Evolutionary conservation across 1,140 invertebrate species (phyloP), one percentile per base, ranked within the genome.

Genomic region (Elysia chlorotica): DNA sequence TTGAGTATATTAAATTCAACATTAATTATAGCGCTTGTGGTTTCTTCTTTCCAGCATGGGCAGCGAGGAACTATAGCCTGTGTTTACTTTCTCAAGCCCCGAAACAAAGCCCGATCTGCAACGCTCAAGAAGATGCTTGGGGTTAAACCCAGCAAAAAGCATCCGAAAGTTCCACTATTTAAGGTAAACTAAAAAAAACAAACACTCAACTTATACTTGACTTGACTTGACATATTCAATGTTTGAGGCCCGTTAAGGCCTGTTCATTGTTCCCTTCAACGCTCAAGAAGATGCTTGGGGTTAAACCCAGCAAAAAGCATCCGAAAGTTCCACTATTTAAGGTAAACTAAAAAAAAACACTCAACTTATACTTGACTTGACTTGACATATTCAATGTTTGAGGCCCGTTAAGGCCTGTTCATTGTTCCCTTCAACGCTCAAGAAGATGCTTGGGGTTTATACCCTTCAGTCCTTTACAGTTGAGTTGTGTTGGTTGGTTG

Each of bases 81-180:
- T 30, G 67, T 80, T 0, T 82, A 82, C 67, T 66, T 78, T 19
- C 28, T 82, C 17, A 82, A 80, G 68, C 81, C 81, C 1, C 71
- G 74, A 41, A 74, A 38, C 17, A 76, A 65, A 67, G 31, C 65
- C 2, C 80, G 76, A 67, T 77, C 74, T 0, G 63, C 54, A 19
- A 48, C 70, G 17, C 67, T 82, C 33, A 82, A 82, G 48, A 82
- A 80, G 56, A 59, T 80, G 19, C 72, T 82, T 2, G 79, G 79
- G 0, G 56, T 80, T 23, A 79, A 75, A 57, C 72, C 63, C 54
- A 76, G 68, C 72, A 75, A 76, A 66, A 75, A 69, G 65, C 59
- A 35, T n/a, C 71, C 61, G 31, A 75, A 65, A 54, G 69, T 68
- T 56, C 63, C 59, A 54, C 67, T 76, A 48, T 76, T 79, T 61